Evolutionary conservation across 2,113 vertebrate species (phyloP).

Genomic region (Trogon surrucura): DNA sequence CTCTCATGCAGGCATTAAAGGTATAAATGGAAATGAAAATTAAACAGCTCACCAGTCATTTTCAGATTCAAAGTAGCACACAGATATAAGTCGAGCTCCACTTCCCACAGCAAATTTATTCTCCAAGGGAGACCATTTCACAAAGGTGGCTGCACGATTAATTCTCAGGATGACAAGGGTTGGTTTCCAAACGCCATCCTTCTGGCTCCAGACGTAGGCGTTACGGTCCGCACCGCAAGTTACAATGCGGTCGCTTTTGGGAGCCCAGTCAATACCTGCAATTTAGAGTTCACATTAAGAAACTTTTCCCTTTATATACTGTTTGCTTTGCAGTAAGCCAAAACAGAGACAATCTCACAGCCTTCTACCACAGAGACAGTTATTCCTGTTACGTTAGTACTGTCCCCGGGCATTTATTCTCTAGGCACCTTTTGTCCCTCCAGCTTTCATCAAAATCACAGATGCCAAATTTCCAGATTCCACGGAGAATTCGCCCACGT

Average conservation of each 20-base stretch:
- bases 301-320: not conserved
- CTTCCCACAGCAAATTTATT: constrained; percentile 99
- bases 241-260: constrained; percentile 97
- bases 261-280: constrained; percentile 98
- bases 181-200: constrained; percentile 96
- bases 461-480: not conserved
- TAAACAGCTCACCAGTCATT: constrained; percentile 91
- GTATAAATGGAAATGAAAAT: not conserved
- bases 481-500: not conserved
- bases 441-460: not conserved
- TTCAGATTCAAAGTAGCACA: constrained; percentile 99
- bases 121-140: constrained; percentile 98
- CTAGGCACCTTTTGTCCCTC: not conserved
- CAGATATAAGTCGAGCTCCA: constrained; percentile 96
- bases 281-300: not conserved
- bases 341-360: not conserved
- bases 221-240: constrained; percentile 98
- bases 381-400: not conserved
- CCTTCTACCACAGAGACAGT: not conserved
- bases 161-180: constrained; percentile 98
- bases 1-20: fast-evolving
- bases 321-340: not conserved
- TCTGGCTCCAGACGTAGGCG: constrained; percentile 98
- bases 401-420: not conserved
- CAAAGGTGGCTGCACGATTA: constrained; percentile 96